Conservation (phyloP, 1,140 invertebrate species). For the Drosophila arawakana region DNA sequence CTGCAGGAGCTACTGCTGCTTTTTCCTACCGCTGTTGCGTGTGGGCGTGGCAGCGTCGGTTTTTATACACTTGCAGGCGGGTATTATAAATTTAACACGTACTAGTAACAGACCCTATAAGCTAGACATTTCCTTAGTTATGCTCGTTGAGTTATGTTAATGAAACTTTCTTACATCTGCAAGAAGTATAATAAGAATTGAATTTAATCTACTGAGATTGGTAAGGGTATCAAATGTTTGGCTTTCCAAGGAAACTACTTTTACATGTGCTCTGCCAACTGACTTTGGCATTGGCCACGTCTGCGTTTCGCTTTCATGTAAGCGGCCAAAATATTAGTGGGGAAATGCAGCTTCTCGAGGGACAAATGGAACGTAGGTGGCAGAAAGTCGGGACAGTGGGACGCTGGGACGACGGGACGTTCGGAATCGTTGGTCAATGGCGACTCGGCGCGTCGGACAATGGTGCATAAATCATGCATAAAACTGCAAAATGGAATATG, state of each 20-base stretch:
- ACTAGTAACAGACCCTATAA: too few species aligned
- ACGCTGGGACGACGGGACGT: not conserved
- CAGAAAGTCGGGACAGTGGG: not conserved
- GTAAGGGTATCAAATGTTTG: too few species aligned
- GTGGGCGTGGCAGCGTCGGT: conserved; percentile 33
- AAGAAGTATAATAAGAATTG: too few species aligned
- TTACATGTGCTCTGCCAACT: conserved; percentile 45
- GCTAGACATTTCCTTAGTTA: too few species aligned
- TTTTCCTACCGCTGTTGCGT: not conserved
- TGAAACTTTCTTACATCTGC: too few species aligned
- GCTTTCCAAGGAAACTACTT: not conserved
- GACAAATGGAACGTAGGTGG: not conserved
- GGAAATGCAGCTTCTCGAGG: too few species aligned
- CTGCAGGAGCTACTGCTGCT: conserved; percentile 30
- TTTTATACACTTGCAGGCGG: too few species aligned
- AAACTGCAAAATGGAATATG: conserved; percentile 62
- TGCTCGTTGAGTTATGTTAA: too few species aligned
- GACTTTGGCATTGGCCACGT: conserved; percentile 57
- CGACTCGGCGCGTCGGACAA: conserved; percentile 48
- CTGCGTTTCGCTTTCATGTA: conserved; percentile 54
- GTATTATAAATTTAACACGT: too few species aligned
- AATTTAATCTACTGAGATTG: too few species aligned
- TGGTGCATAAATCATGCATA: conserved; percentile 60
- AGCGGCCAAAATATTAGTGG: conserved; percentile 16
- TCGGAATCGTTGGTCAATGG: not conserved